Percentiles rank a stretch among this genome's conserved stretches.
Conservation (phyloP, 2,797 vertebrate genomes). For the Falco novaeseelandiae region DNA sequence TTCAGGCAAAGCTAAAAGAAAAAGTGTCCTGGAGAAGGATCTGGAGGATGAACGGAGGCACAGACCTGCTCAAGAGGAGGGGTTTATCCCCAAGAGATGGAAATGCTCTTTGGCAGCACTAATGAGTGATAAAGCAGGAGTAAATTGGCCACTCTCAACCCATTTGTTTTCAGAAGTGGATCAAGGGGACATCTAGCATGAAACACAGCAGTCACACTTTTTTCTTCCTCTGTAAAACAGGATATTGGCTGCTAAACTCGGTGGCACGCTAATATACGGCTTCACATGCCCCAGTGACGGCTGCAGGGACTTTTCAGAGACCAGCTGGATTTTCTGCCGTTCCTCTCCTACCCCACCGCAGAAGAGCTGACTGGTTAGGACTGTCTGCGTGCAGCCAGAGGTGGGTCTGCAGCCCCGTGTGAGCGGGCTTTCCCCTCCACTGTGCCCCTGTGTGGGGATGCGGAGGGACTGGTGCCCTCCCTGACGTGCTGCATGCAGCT, state of each 20-base stretch:
- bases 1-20: not conserved
- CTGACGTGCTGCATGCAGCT: accelerated
- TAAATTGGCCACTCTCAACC: not conserved
- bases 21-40: not conserved
- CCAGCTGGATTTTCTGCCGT: not conserved
- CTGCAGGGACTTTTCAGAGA: not conserved
- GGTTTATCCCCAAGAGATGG: not conserved
- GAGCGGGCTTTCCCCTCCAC: not conserved
- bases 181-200: not conserved
- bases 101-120: accelerated
- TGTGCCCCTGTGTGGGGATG: accelerated
- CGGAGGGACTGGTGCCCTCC: not conserved
- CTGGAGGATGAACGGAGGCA: not conserved
- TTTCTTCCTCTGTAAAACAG: not conserved
- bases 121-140: not conserved
- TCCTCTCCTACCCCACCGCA: not conserved
- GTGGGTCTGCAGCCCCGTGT: not conserved
- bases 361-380: accelerated
- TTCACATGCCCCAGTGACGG: not conserved
- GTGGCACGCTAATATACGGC: accelerated
- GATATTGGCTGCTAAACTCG: not conserved
- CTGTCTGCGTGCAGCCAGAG: not conserved
- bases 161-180: not conserved
- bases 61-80: not conserved
- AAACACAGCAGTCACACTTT: not conserved